Evolutionary conservation across 2,797 vertebrate genomes (phyloP).

Genomic region (Schizothorax lantsangensis): DNA sequence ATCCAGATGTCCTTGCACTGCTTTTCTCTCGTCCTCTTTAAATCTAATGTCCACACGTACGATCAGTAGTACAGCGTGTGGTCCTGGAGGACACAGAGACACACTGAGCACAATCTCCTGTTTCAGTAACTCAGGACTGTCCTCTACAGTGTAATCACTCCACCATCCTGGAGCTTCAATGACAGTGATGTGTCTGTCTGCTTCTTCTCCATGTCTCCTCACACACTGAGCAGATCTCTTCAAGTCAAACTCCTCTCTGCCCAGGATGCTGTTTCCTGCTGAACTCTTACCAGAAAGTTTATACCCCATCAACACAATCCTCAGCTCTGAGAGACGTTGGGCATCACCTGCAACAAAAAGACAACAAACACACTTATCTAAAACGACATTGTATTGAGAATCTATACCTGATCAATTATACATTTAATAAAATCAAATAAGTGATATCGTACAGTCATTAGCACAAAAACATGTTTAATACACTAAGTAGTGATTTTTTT

Average conservation of each 20-base stretch:
- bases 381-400: not conserved
- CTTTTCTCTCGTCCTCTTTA: not conserved
- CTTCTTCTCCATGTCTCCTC: slow-evolving; percentile 21
- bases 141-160: fast-evolving
- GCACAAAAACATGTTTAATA: too few relatives aligned
- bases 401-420: not conserved
- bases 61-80: not conserved
- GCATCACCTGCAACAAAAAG: not conserved
- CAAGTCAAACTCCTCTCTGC: not conserved
- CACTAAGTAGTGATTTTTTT: too few relatives aligned
- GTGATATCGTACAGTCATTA: too few relatives aligned
- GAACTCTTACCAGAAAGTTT: not conserved
- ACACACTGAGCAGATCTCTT: slow-evolving; percentile 8
- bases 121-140: not conserved
- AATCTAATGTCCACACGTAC: not conserved
- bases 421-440: not conserved
- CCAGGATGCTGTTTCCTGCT: not conserved
- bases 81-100: slow-evolving; percentile 32
- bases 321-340: not conserved
- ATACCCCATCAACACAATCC: slow-evolving; percentile 1
- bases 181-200: slow-evolving; percentile 37
- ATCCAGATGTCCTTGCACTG: not conserved
- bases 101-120: slow-evolving; percentile 25
- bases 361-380: not conserved
- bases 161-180: slow-evolving; percentile 32